Evolutionary conservation across 2,797 vertebrate species (phyloP).

Genomic region (Cuniculus paca): DNA sequence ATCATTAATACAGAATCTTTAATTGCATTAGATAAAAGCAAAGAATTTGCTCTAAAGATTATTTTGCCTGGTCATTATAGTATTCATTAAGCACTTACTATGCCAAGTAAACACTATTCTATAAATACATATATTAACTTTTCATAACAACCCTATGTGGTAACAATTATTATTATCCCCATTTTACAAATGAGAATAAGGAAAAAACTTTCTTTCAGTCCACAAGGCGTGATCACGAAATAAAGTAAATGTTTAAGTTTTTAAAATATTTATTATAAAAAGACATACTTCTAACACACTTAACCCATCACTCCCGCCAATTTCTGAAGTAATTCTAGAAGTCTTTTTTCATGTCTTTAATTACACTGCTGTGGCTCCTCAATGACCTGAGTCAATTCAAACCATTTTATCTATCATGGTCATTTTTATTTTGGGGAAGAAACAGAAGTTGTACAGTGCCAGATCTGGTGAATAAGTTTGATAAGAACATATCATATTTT

Average conservation of each 20-base stretch:
- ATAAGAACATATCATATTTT: background rate
- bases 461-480: background rate
- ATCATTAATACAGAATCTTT: background rate
- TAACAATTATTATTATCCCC: constrained; percentile 33
- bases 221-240: background rate
- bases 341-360: background rate
- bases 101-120: background rate
- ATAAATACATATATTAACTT: background rate
- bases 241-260: background rate
- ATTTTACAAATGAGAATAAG: constrained; percentile 7
- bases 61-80: background rate
- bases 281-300: background rate
- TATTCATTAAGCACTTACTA: background rate
- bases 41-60: constrained; percentile 5
- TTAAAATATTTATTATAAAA: background rate
- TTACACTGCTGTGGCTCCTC: background rate
- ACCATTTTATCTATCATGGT: background rate
- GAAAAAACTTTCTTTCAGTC: constrained; percentile 31
- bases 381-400: background rate
- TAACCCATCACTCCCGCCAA: background rate
- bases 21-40: constrained; percentile 20
- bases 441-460: background rate
- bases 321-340: background rate
- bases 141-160: background rate
- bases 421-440: background rate